phyloP scores from a whole-genome alignment of 1,140 invertebrate species.

The Neodiprion virginianus region DNA sequence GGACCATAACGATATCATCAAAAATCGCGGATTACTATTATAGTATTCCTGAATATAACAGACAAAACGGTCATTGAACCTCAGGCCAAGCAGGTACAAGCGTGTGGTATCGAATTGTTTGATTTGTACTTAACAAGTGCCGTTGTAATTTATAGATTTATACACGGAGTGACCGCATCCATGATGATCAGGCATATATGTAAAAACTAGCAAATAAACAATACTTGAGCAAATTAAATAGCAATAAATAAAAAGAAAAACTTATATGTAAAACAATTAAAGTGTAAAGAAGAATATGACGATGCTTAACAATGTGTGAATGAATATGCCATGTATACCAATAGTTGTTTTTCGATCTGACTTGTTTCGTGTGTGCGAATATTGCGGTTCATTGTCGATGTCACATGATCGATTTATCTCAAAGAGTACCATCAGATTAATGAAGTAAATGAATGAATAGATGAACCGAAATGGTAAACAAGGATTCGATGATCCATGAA shows the following conservation, averaged over 20 bases:
- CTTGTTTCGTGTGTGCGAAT: background rate
- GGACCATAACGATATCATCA: background rate
- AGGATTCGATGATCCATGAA: background rate
- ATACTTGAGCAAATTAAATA: slow-evolving; percentile 43
- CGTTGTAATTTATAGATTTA: background rate
- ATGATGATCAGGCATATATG: background rate
- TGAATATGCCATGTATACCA: too few relatives aligned
- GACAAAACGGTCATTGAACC: slow-evolving; percentile 39
- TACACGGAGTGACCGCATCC: background rate
- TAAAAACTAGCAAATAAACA: slow-evolving; percentile 32
- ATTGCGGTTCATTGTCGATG: background rate
- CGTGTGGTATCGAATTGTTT: slow-evolving; percentile 42
- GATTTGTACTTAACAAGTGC: slow-evolving; percentile 2
- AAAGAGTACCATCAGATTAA: background rate
- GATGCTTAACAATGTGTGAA: too few relatives aligned
- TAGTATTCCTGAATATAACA: slow-evolving; percentile 23
- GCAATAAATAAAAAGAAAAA: slow-evolving; percentile 14
- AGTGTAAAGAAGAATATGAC: background rate
- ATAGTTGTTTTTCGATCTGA: background rate
- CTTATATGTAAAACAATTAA: background rate
- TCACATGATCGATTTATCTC: slow-evolving; percentile 2
- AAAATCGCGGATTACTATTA: background rate
- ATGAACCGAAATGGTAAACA: background rate
- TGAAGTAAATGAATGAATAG: background rate
- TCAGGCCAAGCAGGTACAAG: slow-evolving; percentile 51